phyloP scores from a whole-genome alignment of 2,113 vertebrate genomes.

The Gymnarchus niloticus region DNA sequence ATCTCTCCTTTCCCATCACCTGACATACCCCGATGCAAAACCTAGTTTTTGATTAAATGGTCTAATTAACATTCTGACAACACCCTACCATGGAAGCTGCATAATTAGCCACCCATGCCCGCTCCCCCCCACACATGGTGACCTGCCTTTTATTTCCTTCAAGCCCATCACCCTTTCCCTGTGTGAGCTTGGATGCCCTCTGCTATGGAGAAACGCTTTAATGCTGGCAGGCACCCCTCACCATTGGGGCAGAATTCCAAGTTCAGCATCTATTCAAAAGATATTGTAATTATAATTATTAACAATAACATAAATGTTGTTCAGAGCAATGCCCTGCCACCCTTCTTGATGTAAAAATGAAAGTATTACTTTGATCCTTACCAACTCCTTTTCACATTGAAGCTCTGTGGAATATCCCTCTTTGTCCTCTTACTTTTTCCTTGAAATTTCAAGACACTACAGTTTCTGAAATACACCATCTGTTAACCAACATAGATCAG shows the following conservation, averaged over 20 bases:
- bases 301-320: neutral
- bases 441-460: neutral
- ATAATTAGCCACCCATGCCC: neutral
- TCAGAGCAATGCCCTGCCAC: neutral
- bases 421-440: neutral
- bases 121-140: neutral
- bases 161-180: neutral
- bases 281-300: neutral
- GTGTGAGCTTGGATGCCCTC: too few relatives aligned
- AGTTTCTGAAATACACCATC: conserved; percentile 5
- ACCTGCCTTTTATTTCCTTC: neutral
- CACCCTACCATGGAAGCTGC: neutral
- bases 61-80: neutral
- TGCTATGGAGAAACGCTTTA: too few relatives aligned
- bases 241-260: neutral
- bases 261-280: neutral
- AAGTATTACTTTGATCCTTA: neutral
- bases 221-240: too few relatives aligned
- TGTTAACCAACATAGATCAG: neutral
- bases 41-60: neutral
- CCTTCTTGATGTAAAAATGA: too few relatives aligned
- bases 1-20: neutral
- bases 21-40: neutral
- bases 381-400: too few relatives aligned
- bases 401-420: neutral